Conservation (phyloP, 2,113 vertebrate species). For the Oreochromis niloticus region DNA sequence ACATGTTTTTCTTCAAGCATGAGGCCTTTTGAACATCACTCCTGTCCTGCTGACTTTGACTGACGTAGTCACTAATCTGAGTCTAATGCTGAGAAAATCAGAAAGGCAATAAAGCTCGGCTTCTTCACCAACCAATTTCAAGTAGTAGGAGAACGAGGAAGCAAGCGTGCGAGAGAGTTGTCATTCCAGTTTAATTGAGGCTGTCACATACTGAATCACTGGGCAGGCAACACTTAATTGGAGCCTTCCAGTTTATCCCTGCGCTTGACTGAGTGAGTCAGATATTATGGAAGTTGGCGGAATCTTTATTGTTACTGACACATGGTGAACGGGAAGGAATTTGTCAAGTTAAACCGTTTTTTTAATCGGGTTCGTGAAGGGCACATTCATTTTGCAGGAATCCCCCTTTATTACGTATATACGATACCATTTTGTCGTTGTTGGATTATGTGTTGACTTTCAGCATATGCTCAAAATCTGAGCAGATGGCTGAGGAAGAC, state of each 20-base stretch:
- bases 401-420: not conserved
- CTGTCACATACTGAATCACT: slow-evolving; percentile 25
- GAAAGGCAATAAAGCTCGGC: slow-evolving; percentile 27
- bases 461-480: not conserved
- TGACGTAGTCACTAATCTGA: slow-evolving; percentile 36
- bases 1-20: not conserved
- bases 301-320: slow-evolving; percentile 8
- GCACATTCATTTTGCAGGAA: not conserved
- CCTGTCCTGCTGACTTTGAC: slow-evolving; percentile 10
- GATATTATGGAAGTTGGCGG: not conserved
- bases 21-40: not conserved
- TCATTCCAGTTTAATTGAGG: slow-evolving; percentile 53
- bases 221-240: slow-evolving; percentile 46
- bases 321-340: not conserved
- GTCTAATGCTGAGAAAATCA: slow-evolving; percentile 23
- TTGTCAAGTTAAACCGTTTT: not conserved
- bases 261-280: slow-evolving; percentile 14
- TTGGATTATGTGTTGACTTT: not conserved
- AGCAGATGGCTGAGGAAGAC: not conserved
- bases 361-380: not conserved
- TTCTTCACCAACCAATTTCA: not conserved
- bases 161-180: not conserved
- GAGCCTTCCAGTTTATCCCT: slow-evolving; percentile 11
- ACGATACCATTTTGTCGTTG: fast-evolving
- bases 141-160: not conserved